Evolutionary conservation across 1,140 invertebrate genomes (phyloP).

Genomic region (Ridgeia piscesae): DNA sequence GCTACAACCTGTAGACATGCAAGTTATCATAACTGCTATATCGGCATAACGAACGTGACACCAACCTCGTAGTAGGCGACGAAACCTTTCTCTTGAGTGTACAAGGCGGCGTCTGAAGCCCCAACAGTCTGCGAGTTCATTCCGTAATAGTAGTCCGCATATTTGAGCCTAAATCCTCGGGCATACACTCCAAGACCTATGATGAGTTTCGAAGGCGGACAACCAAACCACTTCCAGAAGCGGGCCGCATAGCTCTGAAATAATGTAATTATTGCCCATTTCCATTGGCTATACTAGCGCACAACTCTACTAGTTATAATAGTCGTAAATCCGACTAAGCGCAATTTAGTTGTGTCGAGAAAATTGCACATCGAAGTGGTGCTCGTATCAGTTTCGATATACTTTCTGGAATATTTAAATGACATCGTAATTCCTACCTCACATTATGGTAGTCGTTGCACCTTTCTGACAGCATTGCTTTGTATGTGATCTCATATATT

Average conservation of each 20-base stretch:
- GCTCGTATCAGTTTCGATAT: not conserved
- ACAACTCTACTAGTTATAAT: too few species aligned
- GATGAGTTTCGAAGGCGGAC: conserved; percentile 74
- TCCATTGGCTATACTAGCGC: too few species aligned
- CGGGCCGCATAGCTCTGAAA: conserved; percentile 18
- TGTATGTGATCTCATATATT: not conserved
- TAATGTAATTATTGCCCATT: not conserved
- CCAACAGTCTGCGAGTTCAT: conserved; percentile 77
- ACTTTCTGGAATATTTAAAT: not conserved
- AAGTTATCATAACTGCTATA: not conserved
- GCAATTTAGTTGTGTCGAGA: not conserved
- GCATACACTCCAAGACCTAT: conserved; percentile 86
- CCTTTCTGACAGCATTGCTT: not conserved
- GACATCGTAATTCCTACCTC: not conserved
- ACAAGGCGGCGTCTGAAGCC: conserved; percentile 74
- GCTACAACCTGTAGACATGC: not conserved
- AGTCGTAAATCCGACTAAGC: too few species aligned
- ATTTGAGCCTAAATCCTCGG: conserved; percentile 74
- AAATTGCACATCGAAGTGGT: not conserved
- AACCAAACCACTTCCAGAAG: conserved; percentile 74
- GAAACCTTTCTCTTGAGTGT: conserved; percentile 86
- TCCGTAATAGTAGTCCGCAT: conserved; percentile 77
- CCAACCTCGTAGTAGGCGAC: conserved; percentile 82
- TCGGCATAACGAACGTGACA: not conserved
- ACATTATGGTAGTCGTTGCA: not conserved